Conservation (phyloP, 2,888 invertebrate species). For the Linnaemya tessellans region DNA sequence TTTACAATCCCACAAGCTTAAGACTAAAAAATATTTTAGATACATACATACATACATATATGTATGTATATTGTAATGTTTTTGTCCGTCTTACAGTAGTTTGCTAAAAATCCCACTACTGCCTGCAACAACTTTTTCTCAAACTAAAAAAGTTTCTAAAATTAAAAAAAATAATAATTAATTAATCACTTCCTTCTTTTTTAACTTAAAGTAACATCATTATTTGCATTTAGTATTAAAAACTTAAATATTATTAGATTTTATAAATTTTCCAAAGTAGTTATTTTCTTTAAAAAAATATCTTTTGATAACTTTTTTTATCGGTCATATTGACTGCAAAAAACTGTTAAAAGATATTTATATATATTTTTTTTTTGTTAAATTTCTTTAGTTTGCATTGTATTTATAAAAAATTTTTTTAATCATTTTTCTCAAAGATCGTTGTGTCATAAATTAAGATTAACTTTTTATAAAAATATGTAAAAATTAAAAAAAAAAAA, state of each 20-base stretch:
- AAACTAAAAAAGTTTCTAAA: neutral
- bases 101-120: constrained; percentile 70
- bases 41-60: neutral
- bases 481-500: constrained; percentile 41
- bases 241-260: constrained; percentile 28
- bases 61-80: constrained; percentile 8
- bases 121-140: constrained; percentile 27
- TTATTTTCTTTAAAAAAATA: constrained; percentile 34
- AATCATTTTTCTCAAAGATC: constrained; percentile 5
- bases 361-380: constrained; percentile 10
- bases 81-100: constrained; percentile 44
- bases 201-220: constrained; percentile 50
- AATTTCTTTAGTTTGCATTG: constrained; percentile 39
- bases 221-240: constrained; percentile 61
- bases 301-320: constrained; percentile 48
- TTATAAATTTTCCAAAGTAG: constrained; percentile 41
- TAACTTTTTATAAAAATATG: constrained; percentile 42
- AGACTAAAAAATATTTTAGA: neutral
- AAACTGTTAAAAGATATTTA: constrained; percentile 35
- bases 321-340: constrained; percentile 80
- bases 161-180: neutral
- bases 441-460: constrained; percentile 55
- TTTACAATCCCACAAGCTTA: constrained; percentile 60
- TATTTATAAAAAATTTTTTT: constrained; percentile 15
- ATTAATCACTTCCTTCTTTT: constrained; percentile 24